Percentiles rank a stretch among this genome's conserved stretches.
phyloP scores from a whole-genome alignment of 2,888 invertebrate genomes.

The Amphipyra berbera region DNA sequence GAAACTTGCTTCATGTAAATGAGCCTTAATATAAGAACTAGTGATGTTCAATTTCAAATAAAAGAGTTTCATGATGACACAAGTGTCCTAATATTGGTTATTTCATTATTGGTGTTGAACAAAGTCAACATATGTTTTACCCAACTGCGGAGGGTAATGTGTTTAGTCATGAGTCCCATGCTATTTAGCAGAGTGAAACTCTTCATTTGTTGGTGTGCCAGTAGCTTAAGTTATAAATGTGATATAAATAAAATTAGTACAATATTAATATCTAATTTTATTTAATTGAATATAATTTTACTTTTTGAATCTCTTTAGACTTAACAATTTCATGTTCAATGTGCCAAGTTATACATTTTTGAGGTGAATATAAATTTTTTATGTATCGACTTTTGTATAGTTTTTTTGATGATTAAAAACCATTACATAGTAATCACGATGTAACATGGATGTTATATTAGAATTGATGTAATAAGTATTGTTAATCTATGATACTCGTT shows the following conservation, averaged over 20 bases:
- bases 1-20: no score
- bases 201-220: conserved; percentile 61
- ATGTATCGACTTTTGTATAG: conserved; percentile 61
- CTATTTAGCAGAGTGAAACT: conserved; percentile 28
- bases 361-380: conserved; percentile 56
- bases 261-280: conserved; percentile 35
- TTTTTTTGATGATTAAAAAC: conserved; percentile 52
- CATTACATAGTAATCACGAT: conserved; percentile 52
- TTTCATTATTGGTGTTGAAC: no score
- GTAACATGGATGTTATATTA: conserved; percentile 70
- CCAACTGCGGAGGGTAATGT: no score
- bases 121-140: conserved; percentile 10
- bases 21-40: no score
- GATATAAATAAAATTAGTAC: conserved; percentile 70
- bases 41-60: no score
- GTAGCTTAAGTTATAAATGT: conserved; percentile 75
- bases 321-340: conserved; percentile 61
- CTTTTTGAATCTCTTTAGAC: conserved; percentile 58
- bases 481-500: conserved; percentile 79
- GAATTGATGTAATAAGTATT: conserved; percentile 79
- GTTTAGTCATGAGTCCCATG: background rate
- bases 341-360: conserved; percentile 75
- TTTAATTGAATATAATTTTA: conserved; percentile 51
- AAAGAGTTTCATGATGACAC: no score
- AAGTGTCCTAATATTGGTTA: no score